These are phyloP conservation scores for Melitaea cinxia DNA, from an alignment of 1,140 invertebrate genomes.

Conservation along the genomic window DNA sequence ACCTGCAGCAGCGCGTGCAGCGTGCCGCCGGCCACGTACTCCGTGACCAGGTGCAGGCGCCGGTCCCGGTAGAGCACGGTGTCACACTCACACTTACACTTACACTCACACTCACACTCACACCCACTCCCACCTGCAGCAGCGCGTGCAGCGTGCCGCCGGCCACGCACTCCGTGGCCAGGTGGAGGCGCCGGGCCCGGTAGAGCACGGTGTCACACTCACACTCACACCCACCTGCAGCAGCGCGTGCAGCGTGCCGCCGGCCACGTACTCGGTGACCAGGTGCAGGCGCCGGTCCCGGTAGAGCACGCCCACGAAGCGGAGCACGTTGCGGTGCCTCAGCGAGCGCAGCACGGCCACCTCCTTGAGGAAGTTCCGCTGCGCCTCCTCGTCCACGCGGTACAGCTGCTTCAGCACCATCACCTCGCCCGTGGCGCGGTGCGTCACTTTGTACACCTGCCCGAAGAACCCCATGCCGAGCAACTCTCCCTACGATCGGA, in stretches of 20 bases:
- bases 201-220: background rate
- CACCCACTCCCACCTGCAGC: constrained; percentile 16
- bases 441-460: constrained; percentile 94
- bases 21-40: constrained; percentile 95
- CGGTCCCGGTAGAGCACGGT: constrained; percentile 95
- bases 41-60: constrained; percentile 94
- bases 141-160: constrained; percentile 91
- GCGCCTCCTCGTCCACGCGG: constrained; percentile 95
- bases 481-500: constrained; percentile 86
- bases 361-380: constrained; percentile 96
- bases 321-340: constrained; percentile 93
- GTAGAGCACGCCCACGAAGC: constrained; percentile 96
- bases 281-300: constrained; percentile 95
- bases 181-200: constrained; percentile 87
- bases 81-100: no score
- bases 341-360: constrained; percentile 94
- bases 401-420: constrained; percentile 98
- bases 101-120: background rate
- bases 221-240: constrained; percentile 14
- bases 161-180: constrained; percentile 95
- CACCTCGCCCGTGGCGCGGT: constrained; percentile 93
- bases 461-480: constrained; percentile 97
- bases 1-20: constrained; percentile 83
- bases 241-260: constrained; percentile 90
- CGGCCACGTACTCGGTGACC: constrained; percentile 95